Base-by-base conservation (phyloP, 2,888 invertebrate species). In the Aradus depressus region DNA sequence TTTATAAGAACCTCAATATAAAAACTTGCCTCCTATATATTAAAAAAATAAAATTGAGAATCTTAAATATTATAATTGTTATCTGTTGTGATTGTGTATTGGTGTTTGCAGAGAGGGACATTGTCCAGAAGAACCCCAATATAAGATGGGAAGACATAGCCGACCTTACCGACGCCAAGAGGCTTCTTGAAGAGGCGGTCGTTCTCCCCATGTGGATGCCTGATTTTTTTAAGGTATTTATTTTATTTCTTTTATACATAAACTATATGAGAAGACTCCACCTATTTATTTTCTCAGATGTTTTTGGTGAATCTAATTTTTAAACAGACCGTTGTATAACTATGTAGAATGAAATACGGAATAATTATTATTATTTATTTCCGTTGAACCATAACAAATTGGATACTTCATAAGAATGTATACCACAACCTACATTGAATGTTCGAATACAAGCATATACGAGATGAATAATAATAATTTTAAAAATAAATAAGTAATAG, bases 181-280 rank as follows among this genome's bases (percentile, higher is more conserved):
- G 89, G 56, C 68, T 97, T 50, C 70, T 98, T 4, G 92, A 97
- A 67, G 97, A 98, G 70, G 96, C 97, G 23, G 95, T 97, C 6
- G 95, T 98, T 32, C 72, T 97, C 64, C 97, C 97, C 2, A 85
- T 96, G 80, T 82, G 90, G 77, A 93, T 97, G 84, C 97, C 97
- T 1, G 92, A 96, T 64, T 97, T 91, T 72, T 98, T 98, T 69
- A 93, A 87, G 72, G 93, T 86, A 70, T 63, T 62, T 61, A 59
- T 18, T 38, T 44, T 47, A 21, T 43, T n/a, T n/a, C n/a, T n/a
- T 22, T 32, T 19, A 5, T 23, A 35, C 8, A 26, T 12, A 31
- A 38, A 19, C 4, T 48, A 18, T 6, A 19, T 21, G 21, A 16
- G 28, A 31, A 18, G 18, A 4, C 28, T 42, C 19, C 18, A 43